phyloP scores from a whole-genome alignment of 1,140 invertebrate genomes.

The Hypothenemus hampei region DNA sequence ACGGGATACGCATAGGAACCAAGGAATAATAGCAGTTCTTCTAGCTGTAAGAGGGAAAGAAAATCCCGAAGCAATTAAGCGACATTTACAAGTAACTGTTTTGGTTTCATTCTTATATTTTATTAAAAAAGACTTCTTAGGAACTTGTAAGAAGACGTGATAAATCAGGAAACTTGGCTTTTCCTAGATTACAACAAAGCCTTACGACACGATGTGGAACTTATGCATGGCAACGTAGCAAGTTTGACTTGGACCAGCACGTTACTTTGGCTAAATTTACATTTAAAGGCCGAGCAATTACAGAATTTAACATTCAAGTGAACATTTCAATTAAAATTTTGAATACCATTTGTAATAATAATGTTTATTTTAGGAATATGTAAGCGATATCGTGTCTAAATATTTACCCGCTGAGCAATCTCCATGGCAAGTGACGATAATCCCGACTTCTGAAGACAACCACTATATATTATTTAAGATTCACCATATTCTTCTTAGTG shows the following conservation, averaged over 20 bases:
- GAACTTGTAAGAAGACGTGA: constrained; percentile 54
- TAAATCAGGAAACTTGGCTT: constrained; percentile 52
- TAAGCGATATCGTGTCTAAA: constrained; percentile 73
- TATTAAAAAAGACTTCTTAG: constrained; percentile 32
- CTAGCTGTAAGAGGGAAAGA: constrained; percentile 55
- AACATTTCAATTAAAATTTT: background rate
- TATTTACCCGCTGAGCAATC: constrained; percentile 62
- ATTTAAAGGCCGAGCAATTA: constrained; percentile 61
- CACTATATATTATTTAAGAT: constrained; percentile 70
- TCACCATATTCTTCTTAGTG: constrained; percentile 67
- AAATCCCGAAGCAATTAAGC: constrained; percentile 36
- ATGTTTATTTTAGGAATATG: constrained; percentile 67
- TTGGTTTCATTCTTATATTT: background rate
- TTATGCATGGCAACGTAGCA: constrained; percentile 60
- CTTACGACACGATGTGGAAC: constrained; percentile 61
- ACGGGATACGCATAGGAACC: constrained; percentile 63
- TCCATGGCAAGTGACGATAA: constrained; percentile 76
- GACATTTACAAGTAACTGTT: constrained; percentile 38
- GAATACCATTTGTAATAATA: background rate
- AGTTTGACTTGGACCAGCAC: constrained; percentile 69
- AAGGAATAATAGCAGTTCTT: constrained; percentile 63
- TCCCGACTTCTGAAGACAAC: constrained; percentile 58
- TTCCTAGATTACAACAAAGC: constrained; percentile 56
- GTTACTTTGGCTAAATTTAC: constrained; percentile 56
- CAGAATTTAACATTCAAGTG: constrained; percentile 70